phyloP scores from a whole-genome alignment of 2,888 invertebrate genomes.

The Drosophila aldrichi region DNA sequence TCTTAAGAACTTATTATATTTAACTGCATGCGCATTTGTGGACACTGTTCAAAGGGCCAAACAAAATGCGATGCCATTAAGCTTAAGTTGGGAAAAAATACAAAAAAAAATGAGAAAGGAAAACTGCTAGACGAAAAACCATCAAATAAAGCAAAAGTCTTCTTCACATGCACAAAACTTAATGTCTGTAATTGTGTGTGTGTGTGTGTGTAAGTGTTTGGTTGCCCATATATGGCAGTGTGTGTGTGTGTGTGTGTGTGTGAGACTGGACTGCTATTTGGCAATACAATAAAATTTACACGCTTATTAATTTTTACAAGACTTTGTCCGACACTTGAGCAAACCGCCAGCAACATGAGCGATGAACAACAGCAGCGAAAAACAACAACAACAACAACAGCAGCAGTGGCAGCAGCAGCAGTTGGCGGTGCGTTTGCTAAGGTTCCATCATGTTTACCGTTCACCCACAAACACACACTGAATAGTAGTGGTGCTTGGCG shows the following conservation, averaged over 20 bases:
- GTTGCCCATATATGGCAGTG: constrained; percentile 11
- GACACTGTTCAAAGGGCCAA: constrained; percentile 60
- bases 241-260: constrained; percentile 7
- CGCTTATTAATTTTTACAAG: constrained; percentile 80
- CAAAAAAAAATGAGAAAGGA: constrained; percentile 16
- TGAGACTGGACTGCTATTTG: constrained; percentile 57
- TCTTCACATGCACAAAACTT: constrained; percentile 72
- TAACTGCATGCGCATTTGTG: constrained; percentile 11
- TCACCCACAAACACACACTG: constrained; percentile 37
- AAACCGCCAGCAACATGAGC: constrained; percentile 51
- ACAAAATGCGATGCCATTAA: constrained; percentile 68
- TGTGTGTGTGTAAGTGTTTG: constrained; percentile 10
- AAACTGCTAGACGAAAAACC: constrained; percentile 60
- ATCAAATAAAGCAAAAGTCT: constrained; percentile 70
- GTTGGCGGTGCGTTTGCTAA: constrained; percentile 32
- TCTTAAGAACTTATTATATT: neutral
- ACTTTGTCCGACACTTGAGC: constrained; percentile 79
- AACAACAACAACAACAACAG: constrained; percentile 11
- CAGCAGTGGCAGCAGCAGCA: neutral
- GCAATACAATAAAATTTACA: constrained; percentile 78
- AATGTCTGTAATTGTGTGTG: constrained; percentile 27
- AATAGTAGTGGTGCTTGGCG: constrained; percentile 23
- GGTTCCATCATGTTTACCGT: constrained; percentile 50
- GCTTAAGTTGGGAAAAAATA: constrained; percentile 61
- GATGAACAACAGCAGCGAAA: constrained; percentile 35